Evolutionary conservation across 2,113 vertebrate species (phyloP).

Genomic region (Cepphus grylle): DNA sequence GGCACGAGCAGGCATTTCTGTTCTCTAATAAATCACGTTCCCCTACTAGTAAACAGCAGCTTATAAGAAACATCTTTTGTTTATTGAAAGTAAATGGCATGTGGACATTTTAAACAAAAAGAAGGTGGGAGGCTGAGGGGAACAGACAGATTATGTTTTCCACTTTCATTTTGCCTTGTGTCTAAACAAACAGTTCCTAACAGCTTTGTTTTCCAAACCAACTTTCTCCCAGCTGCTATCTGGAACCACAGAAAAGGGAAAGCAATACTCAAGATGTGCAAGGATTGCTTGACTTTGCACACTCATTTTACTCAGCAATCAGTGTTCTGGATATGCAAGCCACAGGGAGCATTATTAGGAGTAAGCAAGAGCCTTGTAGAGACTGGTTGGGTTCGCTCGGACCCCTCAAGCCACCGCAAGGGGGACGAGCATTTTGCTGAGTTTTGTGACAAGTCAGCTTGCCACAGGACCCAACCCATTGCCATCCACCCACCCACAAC

Average conservation of each 20-base stretch:
- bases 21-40: background rate
- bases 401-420: background rate
- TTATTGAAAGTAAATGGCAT: constrained; percentile 41
- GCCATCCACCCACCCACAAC: background rate
- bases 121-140: constrained; percentile 37
- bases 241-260: constrained; percentile 30
- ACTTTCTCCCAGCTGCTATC: constrained; percentile 54
- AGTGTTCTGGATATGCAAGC: background rate
- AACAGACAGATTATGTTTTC: constrained; percentile 59
- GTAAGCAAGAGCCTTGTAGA: background rate
- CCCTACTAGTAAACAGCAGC: background rate
- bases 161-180: constrained; percentile 46
- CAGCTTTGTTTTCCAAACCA: constrained; percentile 64
- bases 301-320: background rate
- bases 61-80: constrained; percentile 51
- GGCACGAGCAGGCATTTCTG: background rate
- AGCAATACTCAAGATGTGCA: background rate
- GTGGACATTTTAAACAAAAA: constrained; percentile 56
- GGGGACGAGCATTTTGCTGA: background rate
- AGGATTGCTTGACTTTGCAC: background rate
- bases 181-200: constrained; percentile 53
- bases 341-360: background rate
- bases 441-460: background rate
- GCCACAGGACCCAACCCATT: rapidly evolving
- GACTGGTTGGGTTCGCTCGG: background rate